phyloP scores from a whole-genome alignment of 1,140 invertebrate species.

The Papilio xuthus region DNA sequence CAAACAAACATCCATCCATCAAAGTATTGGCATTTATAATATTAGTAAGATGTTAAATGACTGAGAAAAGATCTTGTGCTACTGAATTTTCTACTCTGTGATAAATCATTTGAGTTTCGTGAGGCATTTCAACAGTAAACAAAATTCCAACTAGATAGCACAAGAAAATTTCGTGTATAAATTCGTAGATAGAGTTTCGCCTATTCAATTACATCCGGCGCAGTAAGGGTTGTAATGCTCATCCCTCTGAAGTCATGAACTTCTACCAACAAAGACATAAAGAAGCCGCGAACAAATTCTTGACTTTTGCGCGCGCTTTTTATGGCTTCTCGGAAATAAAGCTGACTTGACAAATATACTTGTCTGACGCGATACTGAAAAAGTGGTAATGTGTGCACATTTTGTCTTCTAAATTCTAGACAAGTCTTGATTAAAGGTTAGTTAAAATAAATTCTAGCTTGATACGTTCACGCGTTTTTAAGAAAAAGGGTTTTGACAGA shows the following conservation, averaged over 20 bases:
- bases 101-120: background rate
- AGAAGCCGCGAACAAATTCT: conserved; percentile 52
- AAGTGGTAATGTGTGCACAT: too few species aligned
- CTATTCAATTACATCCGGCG: conserved; percentile 10
- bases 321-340: conserved; percentile 57
- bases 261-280: conserved; percentile 47
- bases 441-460: too few species aligned
- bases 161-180: conserved; percentile 22
- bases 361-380: too few species aligned
- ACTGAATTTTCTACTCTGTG: conserved; percentile 4
- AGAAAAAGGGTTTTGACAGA: too few species aligned
- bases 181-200: conserved; percentile 1
- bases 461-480: too few species aligned
- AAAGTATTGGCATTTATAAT: too few species aligned
- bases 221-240: conserved; percentile 12
- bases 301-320: conserved; percentile 51
- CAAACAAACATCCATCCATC: too few species aligned
- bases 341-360: conserved; percentile 30
- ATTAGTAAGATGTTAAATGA: too few species aligned
- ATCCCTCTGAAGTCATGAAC: background rate
- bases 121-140: conserved; percentile 8
- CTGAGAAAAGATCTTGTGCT: background rate
- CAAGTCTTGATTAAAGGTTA: too few species aligned
- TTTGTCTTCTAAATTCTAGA: too few species aligned
- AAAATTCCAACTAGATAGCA: conserved; percentile 7